A percentile compares a stretch with the other conserved stretches of the same genome.
These are phyloP conservation scores for Neodiprion fabricii DNA, from an alignment of 1,140 invertebrate genomes.

Conservation along the genomic window DNA sequence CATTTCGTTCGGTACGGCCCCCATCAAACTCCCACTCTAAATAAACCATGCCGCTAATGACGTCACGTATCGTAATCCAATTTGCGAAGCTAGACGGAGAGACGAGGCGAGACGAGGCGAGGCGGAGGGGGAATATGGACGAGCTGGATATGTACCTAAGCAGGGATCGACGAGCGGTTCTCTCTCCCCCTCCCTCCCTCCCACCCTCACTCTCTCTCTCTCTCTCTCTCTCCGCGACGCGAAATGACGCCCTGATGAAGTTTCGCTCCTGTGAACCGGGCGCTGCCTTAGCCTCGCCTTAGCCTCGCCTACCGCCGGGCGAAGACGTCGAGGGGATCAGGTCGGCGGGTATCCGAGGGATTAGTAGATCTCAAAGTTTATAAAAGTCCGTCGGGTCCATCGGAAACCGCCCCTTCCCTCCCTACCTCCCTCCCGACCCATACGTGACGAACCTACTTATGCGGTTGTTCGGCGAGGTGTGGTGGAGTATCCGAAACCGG, in stretches of 20 bases:
- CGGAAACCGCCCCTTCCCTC: constrained; percentile 22
- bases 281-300: too few species aligned
- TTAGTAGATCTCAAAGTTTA: constrained; percentile 59
- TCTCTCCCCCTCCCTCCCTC: too few species aligned
- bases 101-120: neutral
- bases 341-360: constrained; percentile 33
- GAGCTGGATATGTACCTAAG: constrained; percentile 31
- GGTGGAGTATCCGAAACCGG: too few species aligned
- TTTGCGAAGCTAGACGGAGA: constrained; percentile 38
- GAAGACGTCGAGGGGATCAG: constrained; percentile 42
- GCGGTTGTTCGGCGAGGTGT: neutral
- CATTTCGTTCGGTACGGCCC: neutral
- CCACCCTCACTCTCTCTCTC: too few species aligned
- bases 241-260: constrained; percentile 60
- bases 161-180: constrained; percentile 34
- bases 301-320: too few species aligned
- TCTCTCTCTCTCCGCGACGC: constrained; percentile 41
- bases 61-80: constrained; percentile 61
- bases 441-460: constrained; percentile 45
- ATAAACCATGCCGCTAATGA: constrained; percentile 56
- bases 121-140: neutral
- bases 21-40: constrained; percentile 27
- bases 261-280: constrained; percentile 42
- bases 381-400: constrained; percentile 49
- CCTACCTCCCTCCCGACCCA: constrained; percentile 21